These are phyloP conservation scores for Cyphomyrus plagiostoma DNA, from an alignment of 2,113 vertebrate genomes.

Conservation along the genomic window DNA sequence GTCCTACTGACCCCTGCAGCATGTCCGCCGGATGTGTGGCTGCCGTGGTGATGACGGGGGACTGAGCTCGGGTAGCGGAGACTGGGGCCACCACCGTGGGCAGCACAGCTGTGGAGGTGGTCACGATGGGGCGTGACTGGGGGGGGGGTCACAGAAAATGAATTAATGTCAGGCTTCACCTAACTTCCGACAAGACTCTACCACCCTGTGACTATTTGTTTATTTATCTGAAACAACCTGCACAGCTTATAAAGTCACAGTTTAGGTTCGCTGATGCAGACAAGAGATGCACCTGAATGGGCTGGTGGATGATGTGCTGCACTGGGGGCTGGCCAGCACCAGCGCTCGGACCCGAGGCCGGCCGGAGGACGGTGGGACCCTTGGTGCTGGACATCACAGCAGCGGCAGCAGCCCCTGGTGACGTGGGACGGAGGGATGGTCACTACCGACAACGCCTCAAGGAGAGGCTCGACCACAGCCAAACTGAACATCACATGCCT, in stretches of 20 bases:
- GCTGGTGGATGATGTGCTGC: conserved; percentile 91
- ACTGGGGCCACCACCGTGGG: conserved; percentile 91
- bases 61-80: conserved; percentile 85
- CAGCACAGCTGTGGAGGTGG: conserved; percentile 82
- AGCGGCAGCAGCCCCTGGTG: conserved; percentile 84
- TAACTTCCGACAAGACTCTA: not conserved
- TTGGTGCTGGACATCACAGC: conserved; percentile 96
- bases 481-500: not conserved
- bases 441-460: not conserved
- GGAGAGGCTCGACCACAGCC: not conserved
- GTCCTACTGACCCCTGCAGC: conserved; percentile 70
- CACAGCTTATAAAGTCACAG: not conserved
- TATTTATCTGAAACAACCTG: not conserved
- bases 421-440: not conserved
- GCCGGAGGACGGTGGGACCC: conserved; percentile 84
- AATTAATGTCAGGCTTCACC: not conserved
- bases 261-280: not conserved
- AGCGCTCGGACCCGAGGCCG: conserved; percentile 74
- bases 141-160: not conserved
- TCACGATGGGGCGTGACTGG: conserved; percentile 84
- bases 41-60: conserved; percentile 84
- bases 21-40: conserved; percentile 82
- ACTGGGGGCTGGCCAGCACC: conserved; percentile 79
- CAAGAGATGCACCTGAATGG: conserved; percentile 71
- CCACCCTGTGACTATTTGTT: not conserved